Percentiles rank a stretch among this genome's conserved stretches.
These are phyloP conservation scores for Agrotis segetum DNA, from an alignment of 2,888 invertebrate genomes.

Conservation along the genomic window DNA sequence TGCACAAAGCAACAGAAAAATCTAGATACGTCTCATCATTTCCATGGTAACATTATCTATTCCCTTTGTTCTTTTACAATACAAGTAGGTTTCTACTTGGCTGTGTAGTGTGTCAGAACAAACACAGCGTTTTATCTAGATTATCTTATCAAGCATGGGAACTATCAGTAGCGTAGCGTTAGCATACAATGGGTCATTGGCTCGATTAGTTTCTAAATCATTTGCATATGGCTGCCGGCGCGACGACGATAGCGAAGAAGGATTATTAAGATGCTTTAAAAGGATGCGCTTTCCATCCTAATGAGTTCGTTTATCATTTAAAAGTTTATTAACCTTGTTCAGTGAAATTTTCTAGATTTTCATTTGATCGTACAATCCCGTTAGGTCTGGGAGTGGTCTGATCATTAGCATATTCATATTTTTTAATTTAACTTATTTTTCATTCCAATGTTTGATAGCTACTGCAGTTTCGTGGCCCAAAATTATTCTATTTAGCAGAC, in stretches of 20 bases:
- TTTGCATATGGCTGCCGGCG: slow-evolving; percentile 66
- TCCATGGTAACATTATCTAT: slow-evolving; percentile 40
- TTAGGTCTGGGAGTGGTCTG: not conserved
- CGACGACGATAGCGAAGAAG: slow-evolving; percentile 42
- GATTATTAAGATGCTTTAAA: slow-evolving; percentile 39
- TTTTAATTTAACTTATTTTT: not conserved
- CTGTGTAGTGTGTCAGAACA: slow-evolving; percentile 50
- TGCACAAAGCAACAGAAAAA: slow-evolving; percentile 18
- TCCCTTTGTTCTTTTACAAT: slow-evolving; percentile 55
- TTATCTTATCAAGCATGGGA: slow-evolving; percentile 76
- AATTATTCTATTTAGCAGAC: not conserved
- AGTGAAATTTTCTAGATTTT: not conserved
- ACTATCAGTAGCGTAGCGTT: slow-evolving; percentile 72
- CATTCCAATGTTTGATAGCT: not conserved
- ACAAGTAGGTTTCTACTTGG: slow-evolving; percentile 38
- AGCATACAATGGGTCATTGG: slow-evolving; percentile 78
- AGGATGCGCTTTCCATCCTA: slow-evolving; percentile 45
- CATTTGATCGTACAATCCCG: not conserved
- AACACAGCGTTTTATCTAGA: slow-evolving; percentile 63
- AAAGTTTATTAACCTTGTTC: slow-evolving; percentile 35
- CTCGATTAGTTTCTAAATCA: slow-evolving; percentile 73
- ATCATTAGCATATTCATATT: not conserved
- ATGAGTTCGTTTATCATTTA: slow-evolving; percentile 39
- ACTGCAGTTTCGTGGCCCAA: not conserved
- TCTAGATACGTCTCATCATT: slow-evolving; percentile 22